These are phyloP conservation scores for Caenorhabditis plicata DNA, from an alignment of 2,888 invertebrate species.

Conservation along the genomic window DNA sequence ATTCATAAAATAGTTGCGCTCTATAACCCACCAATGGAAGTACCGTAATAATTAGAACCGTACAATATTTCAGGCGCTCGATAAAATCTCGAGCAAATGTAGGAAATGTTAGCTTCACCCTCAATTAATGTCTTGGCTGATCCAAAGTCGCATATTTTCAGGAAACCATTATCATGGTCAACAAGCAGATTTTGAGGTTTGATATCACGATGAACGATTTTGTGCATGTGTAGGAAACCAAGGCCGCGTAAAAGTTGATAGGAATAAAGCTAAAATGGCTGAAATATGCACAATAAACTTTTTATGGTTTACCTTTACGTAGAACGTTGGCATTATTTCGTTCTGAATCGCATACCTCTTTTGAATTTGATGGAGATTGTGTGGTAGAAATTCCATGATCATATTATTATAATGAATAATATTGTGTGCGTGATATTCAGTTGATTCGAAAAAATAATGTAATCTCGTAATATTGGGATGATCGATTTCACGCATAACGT, in stretches of 20 bases:
- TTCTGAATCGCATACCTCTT: constrained; percentile 15
- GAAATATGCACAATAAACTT: neutral
- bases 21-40: constrained; percentile 8
- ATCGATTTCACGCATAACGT: constrained; percentile 33
- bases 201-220: constrained; percentile 41
- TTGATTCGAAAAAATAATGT: constrained; percentile 26
- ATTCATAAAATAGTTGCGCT: neutral
- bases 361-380: constrained; percentile 18
- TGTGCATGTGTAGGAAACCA: constrained; percentile 30
- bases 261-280: constrained; percentile 20
- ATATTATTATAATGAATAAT: constrained; percentile 13
- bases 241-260: constrained; percentile 39
- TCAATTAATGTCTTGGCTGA: constrained; percentile 43
- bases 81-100: constrained; percentile 48
- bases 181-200: constrained; percentile 50
- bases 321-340: constrained; percentile 11
- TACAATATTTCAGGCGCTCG: constrained; percentile 54
- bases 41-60: constrained; percentile 33
- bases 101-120: constrained; percentile 36
- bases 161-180: constrained; percentile 40
- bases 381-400: constrained; percentile 41
- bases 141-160: constrained; percentile 58
- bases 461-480: constrained; percentile 38
- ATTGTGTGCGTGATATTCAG: constrained; percentile 1
- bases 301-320: constrained; percentile 18